A percentile compares a stretch with the other conserved stretches of the same genome.
Evolutionary conservation across 1,140 invertebrate species (phyloP).

Genomic region (Drosophila parabipectinata): DNA sequence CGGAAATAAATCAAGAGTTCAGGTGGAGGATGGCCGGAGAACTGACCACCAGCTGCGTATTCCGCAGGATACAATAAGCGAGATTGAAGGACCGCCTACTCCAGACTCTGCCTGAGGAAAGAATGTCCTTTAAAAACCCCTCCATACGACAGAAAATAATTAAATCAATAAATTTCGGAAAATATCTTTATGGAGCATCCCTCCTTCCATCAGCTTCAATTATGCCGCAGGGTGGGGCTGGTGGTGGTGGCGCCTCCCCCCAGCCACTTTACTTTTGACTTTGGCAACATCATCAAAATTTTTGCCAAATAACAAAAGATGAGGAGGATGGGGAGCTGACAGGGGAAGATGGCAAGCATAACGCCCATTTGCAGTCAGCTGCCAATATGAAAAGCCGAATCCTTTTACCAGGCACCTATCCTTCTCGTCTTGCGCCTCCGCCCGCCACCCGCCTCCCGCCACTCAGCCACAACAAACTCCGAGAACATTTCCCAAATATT

Average conservation of each 20-base stretch:
- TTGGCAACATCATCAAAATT: constrained; percentile 80
- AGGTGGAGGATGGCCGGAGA: constrained; percentile 26
- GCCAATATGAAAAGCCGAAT: constrained; percentile 74
- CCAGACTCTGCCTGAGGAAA: no score
- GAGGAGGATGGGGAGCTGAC: constrained; percentile 25
- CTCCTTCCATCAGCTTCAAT: constrained; percentile 78
- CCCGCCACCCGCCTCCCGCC: not conserved
- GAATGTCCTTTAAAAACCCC: not conserved
- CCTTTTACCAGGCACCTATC: constrained; percentile 44
- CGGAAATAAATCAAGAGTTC: constrained; percentile 66
- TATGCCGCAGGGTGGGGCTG: constrained; percentile 23
- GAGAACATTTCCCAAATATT: constrained; percentile 62
- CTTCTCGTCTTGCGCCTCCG: not conserved
- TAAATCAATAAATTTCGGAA: constrained; percentile 73
- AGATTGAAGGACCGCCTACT: constrained; percentile 3
- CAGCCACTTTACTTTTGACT: constrained; percentile 56
- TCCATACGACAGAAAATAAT: constrained; percentile 58
- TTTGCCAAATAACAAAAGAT: constrained; percentile 70
- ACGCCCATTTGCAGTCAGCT: constrained; percentile 81
- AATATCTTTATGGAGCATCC: constrained; percentile 61
- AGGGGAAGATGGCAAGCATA: constrained; percentile 59
- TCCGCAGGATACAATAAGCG: not conserved
- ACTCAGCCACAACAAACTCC: constrained; percentile 39
- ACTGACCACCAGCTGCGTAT: constrained; percentile 65
- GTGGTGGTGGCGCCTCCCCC: not conserved